These are phyloP conservation scores for Oryctes rhinoceros DNA, from an alignment of 1,140 invertebrate species.

Conservation along the genomic window DNA sequence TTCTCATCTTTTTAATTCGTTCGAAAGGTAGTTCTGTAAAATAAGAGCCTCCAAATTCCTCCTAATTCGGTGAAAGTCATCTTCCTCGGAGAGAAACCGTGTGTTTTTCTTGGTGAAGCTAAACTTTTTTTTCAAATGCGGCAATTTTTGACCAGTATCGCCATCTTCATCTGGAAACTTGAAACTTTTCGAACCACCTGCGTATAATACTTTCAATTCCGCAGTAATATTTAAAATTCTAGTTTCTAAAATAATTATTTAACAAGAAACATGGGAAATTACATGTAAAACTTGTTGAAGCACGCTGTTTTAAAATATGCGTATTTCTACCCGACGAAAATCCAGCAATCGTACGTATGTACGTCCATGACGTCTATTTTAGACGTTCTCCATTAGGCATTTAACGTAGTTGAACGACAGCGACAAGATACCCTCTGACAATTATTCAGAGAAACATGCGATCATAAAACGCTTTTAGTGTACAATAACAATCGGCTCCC, in stretches of 20 bases:
- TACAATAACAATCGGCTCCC: constrained; percentile 13
- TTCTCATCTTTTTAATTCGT: too few relatives aligned
- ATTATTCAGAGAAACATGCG: constrained; percentile 4
- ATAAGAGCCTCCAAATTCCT: too few relatives aligned
- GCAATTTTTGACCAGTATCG: too few relatives aligned
- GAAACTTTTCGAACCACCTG: too few relatives aligned
- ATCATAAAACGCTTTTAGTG: constrained; percentile 11
- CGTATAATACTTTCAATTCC: too few relatives aligned
- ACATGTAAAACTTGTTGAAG: not conserved
- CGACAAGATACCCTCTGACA: not conserved
- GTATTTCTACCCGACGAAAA: not conserved
- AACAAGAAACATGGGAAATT: not conserved
- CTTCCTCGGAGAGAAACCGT: too few relatives aligned
- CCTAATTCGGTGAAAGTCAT: too few relatives aligned
- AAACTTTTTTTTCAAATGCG: too few relatives aligned
- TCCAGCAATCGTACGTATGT: not conserved
- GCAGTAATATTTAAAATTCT: too few relatives aligned
- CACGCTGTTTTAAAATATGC: not conserved
- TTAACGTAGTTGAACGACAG: not conserved
- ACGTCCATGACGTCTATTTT: not conserved
- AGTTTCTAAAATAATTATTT: not conserved
- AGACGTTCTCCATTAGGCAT: not conserved
- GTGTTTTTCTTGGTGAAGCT: too few relatives aligned
- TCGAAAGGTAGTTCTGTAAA: too few relatives aligned
- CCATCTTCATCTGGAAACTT: too few relatives aligned